These are phyloP conservation scores for Carcharodon carcharias DNA, from an alignment of 2,797 vertebrate genomes.

Conservation along the genomic window DNA sequence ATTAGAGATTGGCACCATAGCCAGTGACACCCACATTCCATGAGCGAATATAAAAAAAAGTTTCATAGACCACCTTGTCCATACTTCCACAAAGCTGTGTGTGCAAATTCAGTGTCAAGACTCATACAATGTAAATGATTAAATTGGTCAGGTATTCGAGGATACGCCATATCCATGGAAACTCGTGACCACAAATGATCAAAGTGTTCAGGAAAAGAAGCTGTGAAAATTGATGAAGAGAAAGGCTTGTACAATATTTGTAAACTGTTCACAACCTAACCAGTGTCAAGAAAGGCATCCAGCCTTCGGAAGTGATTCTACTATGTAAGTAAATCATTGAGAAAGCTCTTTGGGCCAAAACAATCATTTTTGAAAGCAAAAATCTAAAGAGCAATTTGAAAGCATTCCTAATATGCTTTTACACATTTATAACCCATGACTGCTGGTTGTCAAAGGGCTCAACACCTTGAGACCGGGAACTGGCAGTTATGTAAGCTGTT, in stretches of 20 bases:
- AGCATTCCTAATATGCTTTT: neutral
- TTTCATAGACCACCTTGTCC: neutral
- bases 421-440: neutral
- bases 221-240: neutral
- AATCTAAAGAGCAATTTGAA: neutral
- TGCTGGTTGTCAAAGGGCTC: neutral
- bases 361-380: neutral
- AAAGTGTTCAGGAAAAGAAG: neutral
- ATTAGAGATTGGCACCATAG: no score
- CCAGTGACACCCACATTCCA: no score
- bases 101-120: neutral
- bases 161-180: neutral
- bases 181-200: neutral
- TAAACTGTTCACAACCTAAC: neutral
- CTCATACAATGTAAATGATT: neutral
- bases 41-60: no score
- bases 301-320: neutral
- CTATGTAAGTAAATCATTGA: neutral
- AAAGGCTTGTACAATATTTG: neutral
- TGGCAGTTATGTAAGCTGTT: neutral
- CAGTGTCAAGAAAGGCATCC: neutral
- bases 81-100: neutral
- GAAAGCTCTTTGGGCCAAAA: neutral
- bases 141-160: neutral
- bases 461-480: no score